These are phyloP conservation scores for Parauchenoglanis ngamensis DNA, from an alignment of 2,797 vertebrate species.

Conservation along the genomic window DNA sequence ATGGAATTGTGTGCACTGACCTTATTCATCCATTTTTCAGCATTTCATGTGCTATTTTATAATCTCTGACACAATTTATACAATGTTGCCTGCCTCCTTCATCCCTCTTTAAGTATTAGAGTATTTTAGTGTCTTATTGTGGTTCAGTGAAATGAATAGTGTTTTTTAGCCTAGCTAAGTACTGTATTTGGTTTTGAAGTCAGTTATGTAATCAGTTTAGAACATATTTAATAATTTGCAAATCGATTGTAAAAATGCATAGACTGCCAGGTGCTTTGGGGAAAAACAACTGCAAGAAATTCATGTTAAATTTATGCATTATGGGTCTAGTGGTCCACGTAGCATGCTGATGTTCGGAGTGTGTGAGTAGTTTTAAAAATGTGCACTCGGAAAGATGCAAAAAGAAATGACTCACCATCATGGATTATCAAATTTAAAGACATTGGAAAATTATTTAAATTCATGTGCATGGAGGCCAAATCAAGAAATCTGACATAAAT, in stretches of 20 bases:
- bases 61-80: neutral
- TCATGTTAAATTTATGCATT: neutral
- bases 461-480: neutral
- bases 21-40: neutral
- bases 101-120: neutral
- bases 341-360: neutral
- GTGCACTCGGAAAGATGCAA: neutral
- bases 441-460: neutral
- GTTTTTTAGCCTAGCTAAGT: neutral
- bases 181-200: neutral
- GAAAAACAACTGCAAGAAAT: neutral
- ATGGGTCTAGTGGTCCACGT: neutral
- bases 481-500: neutral
- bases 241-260: neutral
- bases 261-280: neutral
- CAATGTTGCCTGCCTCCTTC: neutral
- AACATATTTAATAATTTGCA: neutral
- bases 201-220: neutral
- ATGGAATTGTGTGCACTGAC: neutral
- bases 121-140: neutral
- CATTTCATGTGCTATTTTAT: neutral
- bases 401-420: neutral
- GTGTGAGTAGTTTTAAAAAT: neutral
- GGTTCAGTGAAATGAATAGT: neutral
- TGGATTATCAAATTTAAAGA: neutral